Evolutionary conservation across 2,113 vertebrate genomes (phyloP), one percentile per base, ranked within the genome.

Genomic region (Panurus biarmicus): DNA sequence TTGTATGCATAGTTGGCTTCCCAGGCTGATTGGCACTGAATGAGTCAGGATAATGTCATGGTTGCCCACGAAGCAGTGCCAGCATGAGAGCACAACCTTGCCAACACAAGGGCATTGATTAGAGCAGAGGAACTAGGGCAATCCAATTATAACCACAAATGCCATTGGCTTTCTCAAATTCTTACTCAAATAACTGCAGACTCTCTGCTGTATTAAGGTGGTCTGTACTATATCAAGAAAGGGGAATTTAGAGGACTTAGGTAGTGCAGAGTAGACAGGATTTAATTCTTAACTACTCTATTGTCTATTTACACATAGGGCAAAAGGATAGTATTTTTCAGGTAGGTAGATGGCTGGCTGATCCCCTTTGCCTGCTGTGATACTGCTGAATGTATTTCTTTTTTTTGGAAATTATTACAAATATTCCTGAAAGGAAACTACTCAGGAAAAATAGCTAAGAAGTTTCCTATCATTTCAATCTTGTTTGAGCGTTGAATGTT

Each of bases 401-500:
- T 78, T 78, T 66, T 83, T 81, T 78, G 33, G 64, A 65, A 89
- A 60, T 94, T 51, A 73, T 92, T 93, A 36, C 88, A 54, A 85
- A 79, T 91, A 78, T 87, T 76, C 45, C 80, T 72, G 42, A 73
- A 72, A 91, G 92, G 81, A 95, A 94, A 60, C 65, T n/a, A 50
- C 64, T 40, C 56, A 56, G 79, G 71, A 92, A 94, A 90, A 96
- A 96, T 93, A 90, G 89, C 87, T 95, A 95, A 82, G 73, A 94
- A 53, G 48, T 69, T 86, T 93, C 94, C 73, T 94, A 96, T 96
- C 96, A 64, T 67, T 96, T 93, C 58, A 91, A 97, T 98, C 97
- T 97, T 90, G 93, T 97, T 98, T 98, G 97, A 98, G 95, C 95
- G 97, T 86, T 75, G 93, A 96, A 93, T 95, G 95, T 98, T 98